A percentile compares a stretch with the other conserved stretches of the same genome.
phyloP scores from a whole-genome alignment of 2,888 invertebrate species.

The Xestia rhomboidea region DNA sequence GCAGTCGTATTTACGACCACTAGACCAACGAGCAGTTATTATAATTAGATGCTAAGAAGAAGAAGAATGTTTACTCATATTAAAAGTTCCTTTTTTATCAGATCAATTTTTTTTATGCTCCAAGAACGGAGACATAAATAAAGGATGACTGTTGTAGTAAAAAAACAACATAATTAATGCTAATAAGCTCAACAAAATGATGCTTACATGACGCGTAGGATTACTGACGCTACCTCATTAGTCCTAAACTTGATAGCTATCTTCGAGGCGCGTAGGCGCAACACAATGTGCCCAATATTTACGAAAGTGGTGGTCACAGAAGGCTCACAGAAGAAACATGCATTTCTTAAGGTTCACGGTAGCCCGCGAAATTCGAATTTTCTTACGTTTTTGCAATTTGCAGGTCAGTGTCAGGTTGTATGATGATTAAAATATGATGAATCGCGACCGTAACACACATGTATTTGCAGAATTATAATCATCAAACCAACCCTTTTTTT shows the following conservation, averaged over 20 bases:
- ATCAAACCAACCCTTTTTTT: too few species aligned
- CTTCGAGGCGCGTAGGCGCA: conserved; percentile 65
- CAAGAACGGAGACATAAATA: background rate
- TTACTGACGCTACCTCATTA: conserved; percentile 65
- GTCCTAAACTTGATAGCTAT: conserved; percentile 59
- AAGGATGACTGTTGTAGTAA: background rate
- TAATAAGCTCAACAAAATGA: conserved; percentile 42
- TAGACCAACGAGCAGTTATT: background rate
- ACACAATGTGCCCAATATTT: conserved; percentile 60
- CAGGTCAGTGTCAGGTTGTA: too few species aligned
- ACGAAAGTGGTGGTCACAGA: conserved; percentile 25
- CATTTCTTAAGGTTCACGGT: too few species aligned
- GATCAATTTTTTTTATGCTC: background rate
- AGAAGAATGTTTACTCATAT: too few species aligned
- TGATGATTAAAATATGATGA: too few species aligned
- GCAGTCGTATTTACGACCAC: background rate
- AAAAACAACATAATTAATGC: conserved; percentile 34
- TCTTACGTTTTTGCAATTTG: too few species aligned
- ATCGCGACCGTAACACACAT: too few species aligned
- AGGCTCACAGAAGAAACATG: conserved; percentile 9
- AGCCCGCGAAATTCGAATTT: too few species aligned
- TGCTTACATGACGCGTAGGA: conserved; percentile 59
- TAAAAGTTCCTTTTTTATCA: too few species aligned
- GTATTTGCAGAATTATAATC: too few species aligned
- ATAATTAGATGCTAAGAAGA: too few species aligned